Evolutionary conservation across 35 echinoderm and acorn worm species (phyloP).

Genomic region (Apostichopus japonicus): DNA sequence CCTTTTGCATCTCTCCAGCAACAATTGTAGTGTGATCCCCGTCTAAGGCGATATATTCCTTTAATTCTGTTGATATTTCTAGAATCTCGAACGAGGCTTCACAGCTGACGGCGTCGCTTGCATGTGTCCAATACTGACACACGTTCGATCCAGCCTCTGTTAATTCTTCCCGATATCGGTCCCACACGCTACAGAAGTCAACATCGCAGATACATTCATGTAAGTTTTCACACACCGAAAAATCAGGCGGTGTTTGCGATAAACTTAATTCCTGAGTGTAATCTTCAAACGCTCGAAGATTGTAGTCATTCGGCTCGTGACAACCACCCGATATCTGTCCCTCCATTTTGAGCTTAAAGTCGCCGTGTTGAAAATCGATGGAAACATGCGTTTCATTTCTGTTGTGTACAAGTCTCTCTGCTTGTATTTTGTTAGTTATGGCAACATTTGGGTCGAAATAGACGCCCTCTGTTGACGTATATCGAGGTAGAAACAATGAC

Average conservation of each 20-base stretch:
- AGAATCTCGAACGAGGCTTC: background rate
- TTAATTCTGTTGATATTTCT: background rate
- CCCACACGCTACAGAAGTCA: background rate
- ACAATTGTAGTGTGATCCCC: background rate
- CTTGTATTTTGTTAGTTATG: background rate
- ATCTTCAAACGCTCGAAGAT: background rate
- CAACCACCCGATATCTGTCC: background rate
- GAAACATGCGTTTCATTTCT: no score
- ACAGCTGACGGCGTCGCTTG: background rate
- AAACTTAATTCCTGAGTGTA: background rate
- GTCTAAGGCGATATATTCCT: background rate
- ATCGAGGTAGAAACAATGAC: background rate
- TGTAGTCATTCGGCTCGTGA: background rate
- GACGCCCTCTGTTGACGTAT: background rate
- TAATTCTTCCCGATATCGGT: background rate
- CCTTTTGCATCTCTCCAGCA: background rate
- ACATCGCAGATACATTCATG: background rate
- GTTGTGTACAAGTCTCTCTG: no score
- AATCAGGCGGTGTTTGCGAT: background rate
- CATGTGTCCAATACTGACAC: background rate
- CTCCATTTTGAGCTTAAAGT: background rate
- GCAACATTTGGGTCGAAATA: background rate
- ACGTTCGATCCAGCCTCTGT: no score
- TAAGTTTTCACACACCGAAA: background rate
- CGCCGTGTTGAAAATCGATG: no score